Conservation (phyloP, 2,113 vertebrate species). For the Alethe castanea region DNA sequence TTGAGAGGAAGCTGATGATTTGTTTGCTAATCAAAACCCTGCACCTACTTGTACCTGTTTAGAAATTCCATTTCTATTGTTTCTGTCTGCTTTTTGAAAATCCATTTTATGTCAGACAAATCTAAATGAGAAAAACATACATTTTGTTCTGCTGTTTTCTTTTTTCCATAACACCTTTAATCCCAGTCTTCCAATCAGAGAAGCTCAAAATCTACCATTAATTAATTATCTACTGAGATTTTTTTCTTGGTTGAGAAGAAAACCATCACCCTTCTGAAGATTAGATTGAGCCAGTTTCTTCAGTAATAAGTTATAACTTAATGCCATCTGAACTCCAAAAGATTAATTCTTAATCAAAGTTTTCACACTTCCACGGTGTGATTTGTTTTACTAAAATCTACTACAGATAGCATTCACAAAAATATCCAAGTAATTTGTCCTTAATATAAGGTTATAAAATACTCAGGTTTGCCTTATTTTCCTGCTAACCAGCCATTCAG, state of each 20-base stretch:
- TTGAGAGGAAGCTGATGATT: neutral
- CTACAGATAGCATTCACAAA: neutral
- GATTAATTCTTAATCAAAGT: conserved; percentile 35
- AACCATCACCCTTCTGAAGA: neutral
- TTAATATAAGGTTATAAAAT: neutral
- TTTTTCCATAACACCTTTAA: neutral
- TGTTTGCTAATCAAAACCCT: neutral
- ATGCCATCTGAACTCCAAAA: neutral
- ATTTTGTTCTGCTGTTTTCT: neutral
- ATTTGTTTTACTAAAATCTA: neutral
- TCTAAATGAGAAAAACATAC: neutral
- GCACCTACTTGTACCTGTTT: neutral
- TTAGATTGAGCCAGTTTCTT: neutral
- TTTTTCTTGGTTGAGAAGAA: neutral
- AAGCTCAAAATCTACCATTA: neutral
- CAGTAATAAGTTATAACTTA: neutral
- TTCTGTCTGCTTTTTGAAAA: neutral
- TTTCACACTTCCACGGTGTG: neutral
- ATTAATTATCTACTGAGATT: neutral
- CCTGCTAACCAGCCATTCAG: neutral
- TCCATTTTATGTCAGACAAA: neutral
- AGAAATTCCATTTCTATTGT: neutral
- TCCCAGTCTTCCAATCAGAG: neutral
- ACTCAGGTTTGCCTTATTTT: neutral
- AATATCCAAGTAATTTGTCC: neutral